phyloP scores from a whole-genome alignment of 2,888 invertebrate species.

The Scaptomyza caliginosa region DNA sequence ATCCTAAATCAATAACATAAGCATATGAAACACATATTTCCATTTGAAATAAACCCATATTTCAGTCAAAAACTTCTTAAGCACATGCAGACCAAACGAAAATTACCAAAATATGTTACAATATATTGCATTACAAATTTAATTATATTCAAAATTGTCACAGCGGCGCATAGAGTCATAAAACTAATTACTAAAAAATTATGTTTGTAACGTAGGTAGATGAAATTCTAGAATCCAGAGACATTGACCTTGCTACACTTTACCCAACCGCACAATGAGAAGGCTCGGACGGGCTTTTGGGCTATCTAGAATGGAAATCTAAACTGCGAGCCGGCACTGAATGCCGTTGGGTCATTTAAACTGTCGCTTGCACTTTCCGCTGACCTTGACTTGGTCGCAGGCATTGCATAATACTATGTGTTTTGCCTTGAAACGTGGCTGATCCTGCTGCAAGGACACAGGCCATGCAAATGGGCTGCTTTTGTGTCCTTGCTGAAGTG shows the following conservation, averaged over 20 bases:
- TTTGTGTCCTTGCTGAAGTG: slow-evolving; percentile 52
- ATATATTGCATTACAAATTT: slow-evolving; percentile 36
- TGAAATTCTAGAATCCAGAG: slow-evolving; percentile 6
- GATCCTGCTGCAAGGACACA: slow-evolving; percentile 15
- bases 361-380: slow-evolving; percentile 68
- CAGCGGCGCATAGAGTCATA: slow-evolving; percentile 51
- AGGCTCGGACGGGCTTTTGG: slow-evolving; percentile 1
- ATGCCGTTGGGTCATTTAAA: slow-evolving; percentile 32
- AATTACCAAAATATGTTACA: background rate
- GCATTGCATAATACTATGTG: slow-evolving; percentile 69
- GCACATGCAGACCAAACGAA: slow-evolving; percentile 54
- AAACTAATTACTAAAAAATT: slow-evolving; percentile 64
- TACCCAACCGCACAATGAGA: slow-evolving; percentile 48
- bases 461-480: slow-evolving; percentile 30
- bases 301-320: background rate
- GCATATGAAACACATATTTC: slow-evolving; percentile 42
- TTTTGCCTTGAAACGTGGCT: slow-evolving; percentile 18
- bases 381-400: slow-evolving; percentile 47
- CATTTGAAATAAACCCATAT: slow-evolving; percentile 22
- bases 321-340: slow-evolving; percentile 10
- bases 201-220: slow-evolving; percentile 26
- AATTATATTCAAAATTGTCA: slow-evolving; percentile 30
- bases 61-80: background rate
- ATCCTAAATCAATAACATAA: background rate
- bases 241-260: slow-evolving; percentile 71